Base-by-base conservation (phyloP, 1,140 invertebrate species). In the Rhopalosiphum padi region DNA sequence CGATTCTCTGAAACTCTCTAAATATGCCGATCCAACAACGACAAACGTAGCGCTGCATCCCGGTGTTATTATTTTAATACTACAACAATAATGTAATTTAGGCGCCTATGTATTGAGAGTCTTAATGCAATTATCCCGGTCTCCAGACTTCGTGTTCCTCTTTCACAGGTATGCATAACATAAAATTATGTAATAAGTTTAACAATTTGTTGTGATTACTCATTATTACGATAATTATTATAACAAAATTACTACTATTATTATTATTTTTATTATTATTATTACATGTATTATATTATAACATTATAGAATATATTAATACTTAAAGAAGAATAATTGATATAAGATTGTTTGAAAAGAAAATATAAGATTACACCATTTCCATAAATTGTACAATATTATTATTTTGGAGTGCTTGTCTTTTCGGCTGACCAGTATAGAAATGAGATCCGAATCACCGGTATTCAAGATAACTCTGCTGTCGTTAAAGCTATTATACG, bases 161-260 rank as follows among this genome's bases (percentile, higher is more conserved):
- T 88, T 51, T 6, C 86, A 23, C 46, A 3, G 30, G 46, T 51
- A 89, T 51, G 48, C 30, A 77, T 77, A 77, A 77, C 60, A 77
- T n/a, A 77, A 87, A 35, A 21, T 48, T 48, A 35, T 48, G n/a
- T 53, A 37, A 53, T 15, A 53, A 21, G 46, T 89, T 53, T 21
- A 89, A 89, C 51, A 53, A 48, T 23, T 89, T 37, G 48, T 89
- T 53, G 87, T 53, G 48, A 53, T 53, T 53, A 89, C 48, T 37
- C 23, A 85, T 85, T 85, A 85, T 85, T 85, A 85, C 23, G 22
- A 85, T 85, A 25, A 85, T 51, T 51, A 88, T 88, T n/a, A 87
- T n/a, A n/a, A 46, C 30, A 87, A 22, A 41, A 87, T 87, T 35
- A 51, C n/a, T 87, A 87, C 35, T 87, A 87, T 51, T 87, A 87